phyloP scores from a whole-genome alignment of 2,888 invertebrate species.

The Folsomia manolachei region DNA sequence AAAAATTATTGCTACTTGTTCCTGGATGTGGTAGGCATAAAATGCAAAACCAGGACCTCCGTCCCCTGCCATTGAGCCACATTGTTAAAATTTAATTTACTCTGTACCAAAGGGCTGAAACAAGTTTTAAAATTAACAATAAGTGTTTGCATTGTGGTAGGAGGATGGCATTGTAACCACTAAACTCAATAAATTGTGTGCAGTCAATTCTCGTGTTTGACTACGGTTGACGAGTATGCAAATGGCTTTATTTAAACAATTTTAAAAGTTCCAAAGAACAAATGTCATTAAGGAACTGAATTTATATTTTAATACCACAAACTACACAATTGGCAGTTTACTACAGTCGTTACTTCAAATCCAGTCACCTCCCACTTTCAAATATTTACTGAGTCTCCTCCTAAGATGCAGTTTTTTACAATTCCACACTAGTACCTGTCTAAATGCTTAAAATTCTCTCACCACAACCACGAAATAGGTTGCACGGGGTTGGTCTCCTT shows the following conservation, averaged over 20 bases:
- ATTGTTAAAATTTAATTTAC: background rate
- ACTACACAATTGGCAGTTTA: background rate
- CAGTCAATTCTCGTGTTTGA: background rate
- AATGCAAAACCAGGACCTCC: no score
- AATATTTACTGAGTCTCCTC: background rate
- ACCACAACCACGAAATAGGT: background rate
- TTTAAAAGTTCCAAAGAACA: background rate
- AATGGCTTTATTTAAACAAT: conserved; percentile 6
- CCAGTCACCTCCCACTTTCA: background rate
- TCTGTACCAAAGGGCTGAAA: no score
- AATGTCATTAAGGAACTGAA: background rate
- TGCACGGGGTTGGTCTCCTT: background rate
- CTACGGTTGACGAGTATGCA: background rate
- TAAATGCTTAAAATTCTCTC: background rate
- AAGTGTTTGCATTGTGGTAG: background rate
- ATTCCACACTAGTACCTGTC: background rate
- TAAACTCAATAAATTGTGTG: background rate
- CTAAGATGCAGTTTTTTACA: no score
- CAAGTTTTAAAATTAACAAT: background rate
- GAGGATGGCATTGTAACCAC: no score
- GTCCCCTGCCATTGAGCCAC: no score
- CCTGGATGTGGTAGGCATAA: no score
- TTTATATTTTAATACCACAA: background rate
- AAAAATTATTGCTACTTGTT: no score
- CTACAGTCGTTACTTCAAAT: background rate